Evolutionary conservation across 2,888 invertebrate genomes (phyloP), one percentile per base, ranked within the genome.

Genomic region (Trachelus iudaicus): DNA sequence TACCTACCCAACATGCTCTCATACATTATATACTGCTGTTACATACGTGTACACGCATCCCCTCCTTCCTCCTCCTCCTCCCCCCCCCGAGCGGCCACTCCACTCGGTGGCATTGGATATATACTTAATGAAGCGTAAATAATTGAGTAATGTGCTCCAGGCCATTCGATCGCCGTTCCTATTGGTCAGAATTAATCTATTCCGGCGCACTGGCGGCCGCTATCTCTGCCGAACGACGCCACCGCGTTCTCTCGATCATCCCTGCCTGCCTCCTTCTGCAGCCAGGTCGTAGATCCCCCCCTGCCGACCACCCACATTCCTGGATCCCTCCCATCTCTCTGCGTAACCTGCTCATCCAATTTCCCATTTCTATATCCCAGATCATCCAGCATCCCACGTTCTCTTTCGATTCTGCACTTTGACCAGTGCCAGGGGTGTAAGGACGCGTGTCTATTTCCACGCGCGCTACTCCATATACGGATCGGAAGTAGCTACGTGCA

Each of bases 121-220:
- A 91, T 91, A 91, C 90, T 91, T 91, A 91, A 91, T 91, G 91
- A 91, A 91, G 91, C 90, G 89, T 91, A 91, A 91, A 91, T 91
- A 91, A 91, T 91, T 91, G 91, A 91, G 91, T 91, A 91, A 91
- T 91, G 91, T 91, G 91, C 91, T 90, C 87, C 90, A 87, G 90
- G 91, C 90, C 88, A 88, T 90, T 91, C 91, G 91, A 91, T 91
- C 90, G 90, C 81, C 86, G 88, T 89, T 90, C 88, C 91, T 90
- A 91, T 91, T 91, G 91, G 91, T 90, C 89, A 89, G 90, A 89
- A 91, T 91, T 91, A 91, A 91, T 91, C 91, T 91, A 91, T 91
- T 91, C 90, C 89, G 88, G 89, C 89, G 91, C 91, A 91, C 90
- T 90, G 90, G 90, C 88, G 88, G 87, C 86, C 86, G 86, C 87